Base-by-base conservation (phyloP, 2,888 invertebrate species). In the Amiota mariae region DNA sequence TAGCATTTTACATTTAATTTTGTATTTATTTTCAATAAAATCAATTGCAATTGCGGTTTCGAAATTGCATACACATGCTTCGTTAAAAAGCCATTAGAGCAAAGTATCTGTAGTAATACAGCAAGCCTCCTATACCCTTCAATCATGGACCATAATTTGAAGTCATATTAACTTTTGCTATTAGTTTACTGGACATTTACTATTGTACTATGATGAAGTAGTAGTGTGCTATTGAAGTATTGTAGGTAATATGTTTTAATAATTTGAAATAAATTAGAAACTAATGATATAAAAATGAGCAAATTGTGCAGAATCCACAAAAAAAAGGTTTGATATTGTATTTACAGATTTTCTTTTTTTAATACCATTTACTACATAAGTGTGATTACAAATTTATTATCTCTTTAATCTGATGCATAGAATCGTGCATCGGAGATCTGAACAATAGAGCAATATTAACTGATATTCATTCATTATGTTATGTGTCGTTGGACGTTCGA, bases 241-340 rank as follows among this genome's bases (percentile, higher is more conserved):
- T 36, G 36, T 6, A 36, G 36, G 36, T 6, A 6, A 36, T 36
- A 2, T 6, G 36, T 36, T 36, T 6, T 36, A 59, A 59, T 20
- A 8, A 20, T 59, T 15, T 15, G 15, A 54, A 54, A 54, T 59
- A 59, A 59, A 15, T 59, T 20, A 59, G 20, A 59, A 63, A 63
- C 46, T 63, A 63, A 63, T 63, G 63, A 63, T 63, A 46, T 46
- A 63, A 63, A 63, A 63, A 46, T 46, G 63, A 46, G 46, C 72
- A n/a, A 47, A 64, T 36, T 73, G 73, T 13, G 73, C 67, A 72
- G 84, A 83, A 84, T 10, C 59, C 12, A 54, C 12, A 54, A 12
- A n/a, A 54, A 54, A 10, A 54, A 12, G n/a, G n/a, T n/a, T 54
- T 54, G 4, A 54, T 54, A 54, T 54, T 12, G 54, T 10, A 54